Evolutionary conservation across 1,140 invertebrate genomes (phyloP).

Genomic region (Drosophila arizonae): DNA sequence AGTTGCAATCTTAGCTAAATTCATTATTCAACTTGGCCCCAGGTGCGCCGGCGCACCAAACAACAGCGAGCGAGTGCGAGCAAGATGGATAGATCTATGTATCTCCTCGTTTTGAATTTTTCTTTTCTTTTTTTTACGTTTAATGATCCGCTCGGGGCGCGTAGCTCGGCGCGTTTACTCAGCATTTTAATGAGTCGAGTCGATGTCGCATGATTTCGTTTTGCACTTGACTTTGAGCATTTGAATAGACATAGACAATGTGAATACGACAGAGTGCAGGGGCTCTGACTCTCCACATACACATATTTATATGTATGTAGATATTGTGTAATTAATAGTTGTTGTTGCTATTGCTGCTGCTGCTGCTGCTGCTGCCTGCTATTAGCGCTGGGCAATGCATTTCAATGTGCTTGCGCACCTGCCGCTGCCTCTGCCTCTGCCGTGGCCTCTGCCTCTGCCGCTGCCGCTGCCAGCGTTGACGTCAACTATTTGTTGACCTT

Average conservation of each 20-base stretch:
- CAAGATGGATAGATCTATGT: not conserved
- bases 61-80: not conserved
- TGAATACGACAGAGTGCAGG: not conserved
- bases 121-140: not conserved
- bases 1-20: conserved; percentile 15
- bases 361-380: conserved; percentile 11
- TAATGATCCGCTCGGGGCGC: conserved; percentile 36
- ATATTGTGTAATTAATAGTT: conserved; percentile 59
- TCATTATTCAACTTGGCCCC: conserved; percentile 21
- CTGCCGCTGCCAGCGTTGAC: not conserved
- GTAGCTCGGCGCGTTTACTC: conserved; percentile 32
- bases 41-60: conserved; percentile 31
- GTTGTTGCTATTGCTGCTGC: conserved; percentile 17
- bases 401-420: conserved; percentile 47
- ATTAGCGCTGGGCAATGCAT: conserved; percentile 45
- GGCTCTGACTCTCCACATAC: conserved; percentile 3
- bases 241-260: conserved; percentile 19
- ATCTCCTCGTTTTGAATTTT: too few relatives aligned
- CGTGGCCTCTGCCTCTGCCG: not conserved
- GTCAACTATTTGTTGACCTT: conserved; percentile 23
- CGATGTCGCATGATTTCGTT: conserved; percentile 26
- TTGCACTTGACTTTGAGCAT: conserved; percentile 66
- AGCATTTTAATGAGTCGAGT: conserved; percentile 67
- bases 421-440: not conserved
- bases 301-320: not conserved